Evolutionary conservation across 2,888 invertebrate species (phyloP), one percentile per base, ranked within the genome.

Genomic region (Acronicta leporina): DNA sequence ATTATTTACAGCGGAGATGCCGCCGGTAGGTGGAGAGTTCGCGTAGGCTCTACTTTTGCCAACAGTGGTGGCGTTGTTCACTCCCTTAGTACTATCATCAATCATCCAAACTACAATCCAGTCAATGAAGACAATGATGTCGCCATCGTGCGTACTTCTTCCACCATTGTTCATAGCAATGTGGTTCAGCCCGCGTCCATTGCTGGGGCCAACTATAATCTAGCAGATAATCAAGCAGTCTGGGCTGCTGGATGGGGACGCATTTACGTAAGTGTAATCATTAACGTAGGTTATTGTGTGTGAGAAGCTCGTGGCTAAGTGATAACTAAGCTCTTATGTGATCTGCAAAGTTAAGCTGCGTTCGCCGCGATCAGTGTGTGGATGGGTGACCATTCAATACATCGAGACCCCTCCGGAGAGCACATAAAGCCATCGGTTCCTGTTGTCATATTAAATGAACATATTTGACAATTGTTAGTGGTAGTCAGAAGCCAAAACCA

Each of bases 231-330:
- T 63, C 72, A 82, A 59, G 63, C 59, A 4, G 87, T 90, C 0
- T 87, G 83, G 84, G 87, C 88, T 25, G 75, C 87, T 20, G 90
- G 91, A 62, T 91, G 91, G 90, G 91, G 90, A 4, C 16, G 61
- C 8, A 84, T 73, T 51, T 67, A 67, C 2, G 89, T 88, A 70
- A 85, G 87, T 83, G n/a, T 13, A n/a, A 44, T 35, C 15, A n/a
- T 16, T 38, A n/a, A 33, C 2, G 13, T 10, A n/a, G 13, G 0
- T 35, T 0, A 1, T 35, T n/a, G n/a, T n/a, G n/a, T n/a, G n/a
- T n/a, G n/a, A n/a, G n/a, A n/a, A n/a, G n/a, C n/a, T n/a, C n/a
- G n/a, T n/a, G n/a, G n/a, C n/a, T n/a, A n/a, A n/a, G n/a, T n/a
- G n/a, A n/a, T n/a, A n/a, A n/a, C n/a, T n/a, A n/a, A n/a, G n/a